Evolutionary conservation across 1,140 invertebrate species (phyloP).

Genomic region (Leguminivora glycinivorella): DNA sequence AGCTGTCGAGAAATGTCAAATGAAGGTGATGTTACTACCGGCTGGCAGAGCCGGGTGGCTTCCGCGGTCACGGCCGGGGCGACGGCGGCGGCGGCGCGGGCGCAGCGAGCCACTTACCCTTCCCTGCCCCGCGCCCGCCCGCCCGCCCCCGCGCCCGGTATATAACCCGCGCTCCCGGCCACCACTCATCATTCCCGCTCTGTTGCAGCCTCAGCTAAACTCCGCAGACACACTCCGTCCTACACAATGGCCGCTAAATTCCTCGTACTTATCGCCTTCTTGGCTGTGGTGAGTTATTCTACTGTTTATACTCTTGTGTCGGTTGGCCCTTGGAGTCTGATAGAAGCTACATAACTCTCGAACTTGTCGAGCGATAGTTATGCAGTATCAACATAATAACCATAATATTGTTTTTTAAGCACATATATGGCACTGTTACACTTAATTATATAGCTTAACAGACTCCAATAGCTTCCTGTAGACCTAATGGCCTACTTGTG

Average conservation of each 20-base stretch:
- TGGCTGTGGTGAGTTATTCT: slow-evolving; percentile 59
- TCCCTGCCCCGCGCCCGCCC: neutral
- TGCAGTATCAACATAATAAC: no score
- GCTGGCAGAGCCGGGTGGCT: neutral
- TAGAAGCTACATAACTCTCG: no score
- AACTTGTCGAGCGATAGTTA: no score
- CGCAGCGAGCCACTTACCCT: neutral
- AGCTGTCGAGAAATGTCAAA: neutral
- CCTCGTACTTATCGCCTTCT: slow-evolving; percentile 53
- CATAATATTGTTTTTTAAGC: no score
- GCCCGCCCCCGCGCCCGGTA: neutral
- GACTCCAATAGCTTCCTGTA: no score
- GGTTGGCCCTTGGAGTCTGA: no score
- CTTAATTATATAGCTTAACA: no score
- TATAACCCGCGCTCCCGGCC: slow-evolving; percentile 1
- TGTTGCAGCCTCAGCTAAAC: slow-evolving; percentile 2
- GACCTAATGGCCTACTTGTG: no score
- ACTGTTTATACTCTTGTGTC: neutral
- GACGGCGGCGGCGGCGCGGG: neutral
- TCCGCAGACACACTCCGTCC: slow-evolving; percentile 16
- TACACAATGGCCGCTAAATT: slow-evolving; percentile 53
- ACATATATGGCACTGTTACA: no score
- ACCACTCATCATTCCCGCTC: slow-evolving; percentile 8
- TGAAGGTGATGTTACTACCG: neutral
- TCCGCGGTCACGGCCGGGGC: neutral